Conservation (phyloP, 2,113 vertebrate genomes). For the Cyrtonyx montezumae region DNA sequence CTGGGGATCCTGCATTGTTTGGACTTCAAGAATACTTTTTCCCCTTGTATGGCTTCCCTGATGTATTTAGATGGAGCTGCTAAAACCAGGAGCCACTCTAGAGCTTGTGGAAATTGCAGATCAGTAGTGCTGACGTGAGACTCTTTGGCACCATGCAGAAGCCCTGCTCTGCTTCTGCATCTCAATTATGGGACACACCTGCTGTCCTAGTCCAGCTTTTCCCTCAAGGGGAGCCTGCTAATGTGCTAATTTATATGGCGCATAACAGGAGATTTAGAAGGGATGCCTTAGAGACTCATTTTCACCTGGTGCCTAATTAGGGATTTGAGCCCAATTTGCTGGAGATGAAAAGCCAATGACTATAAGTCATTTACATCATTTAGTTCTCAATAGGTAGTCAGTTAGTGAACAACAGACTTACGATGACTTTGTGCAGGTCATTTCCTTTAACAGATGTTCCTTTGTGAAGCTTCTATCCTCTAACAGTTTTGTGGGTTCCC, state of each 20-base stretch:
- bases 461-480: conserved; percentile 8
- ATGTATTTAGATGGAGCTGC: neutral
- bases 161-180: conserved; percentile 2
- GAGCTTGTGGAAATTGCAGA: neutral
- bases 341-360: conserved; percentile 45
- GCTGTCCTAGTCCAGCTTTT: neutral
- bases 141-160: neutral
- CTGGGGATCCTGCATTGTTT: neutral
- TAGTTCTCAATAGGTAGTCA: conserved; percentile 40
- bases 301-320: conserved; percentile 42
- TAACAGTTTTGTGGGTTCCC: neutral
- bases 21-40: neutral
- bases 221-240: conserved; percentile 10
- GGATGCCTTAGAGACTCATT: conserved; percentile 21
- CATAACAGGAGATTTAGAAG: conserved; percentile 20
- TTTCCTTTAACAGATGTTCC: conserved; percentile 58
- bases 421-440: conserved; percentile 34
- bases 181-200: conserved; percentile 36
- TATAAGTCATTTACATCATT: conserved; percentile 35
- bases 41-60: neutral
- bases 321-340: neutral
- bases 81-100: neutral
- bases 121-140: neutral
- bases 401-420: conserved; percentile 40
- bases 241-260: conserved; percentile 42